Percentiles rank a stretch among this genome's conserved stretches.
phyloP scores from a whole-genome alignment of 1,140 invertebrate genomes.

The Gerris buenoi region DNA sequence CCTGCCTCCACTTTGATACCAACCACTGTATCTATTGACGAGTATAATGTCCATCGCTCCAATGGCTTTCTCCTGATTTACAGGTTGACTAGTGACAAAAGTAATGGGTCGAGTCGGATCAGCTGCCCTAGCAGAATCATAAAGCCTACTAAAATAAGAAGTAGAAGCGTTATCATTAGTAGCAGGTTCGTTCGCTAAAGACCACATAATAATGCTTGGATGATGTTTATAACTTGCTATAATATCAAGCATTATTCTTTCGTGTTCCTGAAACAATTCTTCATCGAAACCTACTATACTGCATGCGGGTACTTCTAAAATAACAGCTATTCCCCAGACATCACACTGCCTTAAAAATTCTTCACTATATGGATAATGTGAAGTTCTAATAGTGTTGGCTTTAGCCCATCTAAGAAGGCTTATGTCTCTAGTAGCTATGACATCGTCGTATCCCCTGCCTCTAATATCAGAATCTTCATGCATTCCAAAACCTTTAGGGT shows the following conservation, averaged over 20 bases:
- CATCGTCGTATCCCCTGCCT: conserved; percentile 41
- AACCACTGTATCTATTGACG: conserved; percentile 45
- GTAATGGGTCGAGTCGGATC: conserved; percentile 27
- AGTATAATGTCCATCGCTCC: conserved; percentile 43
- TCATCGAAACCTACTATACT: conserved; percentile 19
- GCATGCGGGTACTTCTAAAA: conserved; percentile 43
- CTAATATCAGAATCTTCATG: conserved; percentile 49
- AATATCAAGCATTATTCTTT: conserved; percentile 38
- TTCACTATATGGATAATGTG: conserved; percentile 58
- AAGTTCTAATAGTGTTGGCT: conserved; percentile 49
- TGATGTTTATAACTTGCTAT: conserved; percentile 41
- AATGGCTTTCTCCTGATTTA: conserved; percentile 26
- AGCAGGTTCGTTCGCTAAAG: conserved; percentile 45
- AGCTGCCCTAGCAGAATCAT: not conserved
- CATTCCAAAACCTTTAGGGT: conserved; percentile 46
- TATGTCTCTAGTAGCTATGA: conserved; percentile 43
- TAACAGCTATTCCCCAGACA: conserved; percentile 43
- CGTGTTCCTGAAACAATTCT: conserved; percentile 35
- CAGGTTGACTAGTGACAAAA: conserved; percentile 25
- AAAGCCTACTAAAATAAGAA: conserved; percentile 26
- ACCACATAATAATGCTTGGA: conserved; percentile 48
- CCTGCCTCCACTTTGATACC: conserved; percentile 43
- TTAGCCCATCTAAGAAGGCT: conserved; percentile 49
- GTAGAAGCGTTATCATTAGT: conserved; percentile 30
- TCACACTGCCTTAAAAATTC: conserved; percentile 51